Percentiles rank a stretch among this genome's conserved stretches.
These are phyloP conservation scores for Belonocnema kinseyi DNA, from an alignment of 1,140 invertebrate species.

Conservation along the genomic window DNA sequence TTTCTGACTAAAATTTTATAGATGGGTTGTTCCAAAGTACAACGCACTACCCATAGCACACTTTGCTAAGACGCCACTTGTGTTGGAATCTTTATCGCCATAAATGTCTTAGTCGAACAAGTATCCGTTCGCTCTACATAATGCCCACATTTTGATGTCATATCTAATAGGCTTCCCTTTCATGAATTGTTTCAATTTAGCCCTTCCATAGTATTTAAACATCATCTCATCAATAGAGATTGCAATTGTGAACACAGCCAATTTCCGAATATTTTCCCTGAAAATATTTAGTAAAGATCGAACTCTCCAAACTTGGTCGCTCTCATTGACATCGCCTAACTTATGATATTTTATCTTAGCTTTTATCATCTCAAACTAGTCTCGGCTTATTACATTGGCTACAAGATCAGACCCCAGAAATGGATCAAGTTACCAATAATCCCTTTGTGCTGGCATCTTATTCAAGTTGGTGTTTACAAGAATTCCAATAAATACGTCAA, in stretches of 20 bases:
- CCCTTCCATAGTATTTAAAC: background rate
- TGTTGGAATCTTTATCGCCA: no score
- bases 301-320: constrained; percentile 31
- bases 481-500: constrained; percentile 28
- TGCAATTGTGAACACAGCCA: constrained; percentile 32
- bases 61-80: no score
- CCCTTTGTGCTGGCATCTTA: no score
- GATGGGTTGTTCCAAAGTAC: no score
- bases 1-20: no score
- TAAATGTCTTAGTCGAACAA: no score
- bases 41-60: no score
- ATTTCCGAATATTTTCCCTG: constrained; percentile 29
- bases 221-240: constrained; percentile 29
- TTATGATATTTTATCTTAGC: constrained; percentile 28
- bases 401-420: constrained; percentile 4
- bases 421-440: no score
- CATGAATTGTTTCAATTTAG: background rate
- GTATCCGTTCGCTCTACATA: no score
- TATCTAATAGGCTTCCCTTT: constrained; percentile 15
- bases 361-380: constrained; percentile 28
- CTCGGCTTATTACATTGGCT: constrained; percentile 20
- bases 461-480: constrained; percentile 7
- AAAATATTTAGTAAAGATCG: constrained; percentile 25
- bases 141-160: background rate
- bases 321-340: background rate